Conservation (phyloP, 1,140 invertebrate genomes). For the Nebria ingens region DNA sequence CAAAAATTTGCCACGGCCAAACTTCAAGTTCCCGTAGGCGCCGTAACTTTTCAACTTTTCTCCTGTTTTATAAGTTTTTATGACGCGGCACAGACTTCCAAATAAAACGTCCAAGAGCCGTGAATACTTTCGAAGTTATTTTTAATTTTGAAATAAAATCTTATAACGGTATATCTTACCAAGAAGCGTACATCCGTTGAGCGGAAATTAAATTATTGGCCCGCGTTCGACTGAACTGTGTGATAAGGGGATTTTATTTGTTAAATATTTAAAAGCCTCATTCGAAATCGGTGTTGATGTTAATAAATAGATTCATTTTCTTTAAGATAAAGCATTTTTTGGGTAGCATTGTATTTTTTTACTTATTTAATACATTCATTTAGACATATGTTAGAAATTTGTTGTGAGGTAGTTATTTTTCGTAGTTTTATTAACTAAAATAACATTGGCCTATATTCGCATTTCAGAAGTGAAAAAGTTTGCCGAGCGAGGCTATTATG, state of each 20-base stretch:
- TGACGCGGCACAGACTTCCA: not conserved
- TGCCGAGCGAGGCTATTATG: not conserved
- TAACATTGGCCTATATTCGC: not conserved
- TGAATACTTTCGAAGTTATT: not conserved
- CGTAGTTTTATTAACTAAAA: too few species aligned
- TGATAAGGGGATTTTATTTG: too few species aligned
- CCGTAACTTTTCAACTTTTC: slow-evolving; percentile 6
- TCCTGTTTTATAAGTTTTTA: slow-evolving; percentile 6
- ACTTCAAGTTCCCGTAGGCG: slow-evolving; percentile 3
- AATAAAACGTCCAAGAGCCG: not conserved
- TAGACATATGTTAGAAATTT: too few species aligned
- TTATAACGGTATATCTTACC: not conserved
- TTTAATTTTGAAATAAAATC: slow-evolving; percentile 4
- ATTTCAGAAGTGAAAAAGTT: not conserved
- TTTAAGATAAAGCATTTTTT: too few species aligned
- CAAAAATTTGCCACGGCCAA: slow-evolving; percentile 3
- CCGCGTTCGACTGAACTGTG: too few species aligned
- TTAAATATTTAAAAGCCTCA: too few species aligned
- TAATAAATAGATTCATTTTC: too few species aligned
- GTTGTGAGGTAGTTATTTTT: too few species aligned
- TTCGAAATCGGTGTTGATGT: too few species aligned
- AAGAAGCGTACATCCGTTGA: too few species aligned
- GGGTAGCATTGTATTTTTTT: not conserved
- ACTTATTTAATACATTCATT: not conserved
- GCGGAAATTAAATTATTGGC: too few species aligned